A percentile compares a stretch with the other conserved stretches of the same genome.
Conservation (phyloP, 2,888 invertebrate species). For the Electrophaes corylata region DNA sequence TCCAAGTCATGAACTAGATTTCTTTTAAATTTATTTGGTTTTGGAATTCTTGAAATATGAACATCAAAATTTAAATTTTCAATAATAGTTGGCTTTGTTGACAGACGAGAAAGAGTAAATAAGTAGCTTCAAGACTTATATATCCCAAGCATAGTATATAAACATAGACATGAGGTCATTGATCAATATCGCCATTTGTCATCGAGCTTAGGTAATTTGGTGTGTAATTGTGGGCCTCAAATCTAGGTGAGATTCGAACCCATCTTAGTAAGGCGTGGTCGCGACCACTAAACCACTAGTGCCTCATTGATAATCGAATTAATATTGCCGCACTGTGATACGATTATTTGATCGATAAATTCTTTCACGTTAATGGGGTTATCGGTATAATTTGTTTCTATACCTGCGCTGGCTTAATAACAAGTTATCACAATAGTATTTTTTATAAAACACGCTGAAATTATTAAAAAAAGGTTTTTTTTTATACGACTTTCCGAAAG, state of each 20-base stretch:
- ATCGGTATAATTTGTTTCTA: constrained; percentile 29
- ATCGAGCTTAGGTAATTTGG: neutral
- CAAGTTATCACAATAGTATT: constrained; percentile 20
- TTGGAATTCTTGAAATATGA: no score
- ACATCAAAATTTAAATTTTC: no score
- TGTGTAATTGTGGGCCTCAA: neutral
- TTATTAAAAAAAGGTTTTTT: no score
- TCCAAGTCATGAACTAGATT: no score
- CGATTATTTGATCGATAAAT: constrained; percentile 38
- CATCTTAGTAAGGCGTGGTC: neutral
- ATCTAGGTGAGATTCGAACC: constrained; percentile 6
- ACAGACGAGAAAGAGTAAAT: no score
- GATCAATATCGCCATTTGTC: neutral
- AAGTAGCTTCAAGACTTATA: no score
- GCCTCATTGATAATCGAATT: constrained; percentile 37
- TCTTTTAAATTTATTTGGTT: no score
- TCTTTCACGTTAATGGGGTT: constrained; percentile 19
- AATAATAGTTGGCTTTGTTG: no score
- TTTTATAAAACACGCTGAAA: no score
- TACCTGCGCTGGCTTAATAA: constrained; percentile 27
- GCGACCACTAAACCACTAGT: constrained; percentile 14
- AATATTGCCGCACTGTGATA: constrained; percentile 34
- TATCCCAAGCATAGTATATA: no score
- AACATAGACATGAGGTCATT: neutral
- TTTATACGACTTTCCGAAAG: no score